phyloP scores from a whole-genome alignment of 2,113 vertebrate species.

The Empidonax alnorum region DNA sequence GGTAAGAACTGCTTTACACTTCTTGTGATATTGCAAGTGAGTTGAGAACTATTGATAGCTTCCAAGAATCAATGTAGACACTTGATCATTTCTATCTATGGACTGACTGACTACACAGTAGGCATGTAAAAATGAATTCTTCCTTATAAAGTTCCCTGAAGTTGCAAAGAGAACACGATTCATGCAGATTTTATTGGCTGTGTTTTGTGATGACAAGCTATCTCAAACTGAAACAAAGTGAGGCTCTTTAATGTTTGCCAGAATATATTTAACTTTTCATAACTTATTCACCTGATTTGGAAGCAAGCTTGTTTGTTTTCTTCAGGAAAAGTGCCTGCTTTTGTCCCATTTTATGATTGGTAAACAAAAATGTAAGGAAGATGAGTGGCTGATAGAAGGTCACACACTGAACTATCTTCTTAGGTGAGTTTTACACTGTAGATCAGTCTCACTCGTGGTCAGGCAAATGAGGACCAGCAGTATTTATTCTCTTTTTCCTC shows the following conservation, averaged over 20 bases:
- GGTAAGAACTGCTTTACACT: not conserved
- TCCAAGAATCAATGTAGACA: not conserved
- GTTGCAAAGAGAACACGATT: not conserved
- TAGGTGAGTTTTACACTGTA: not conserved
- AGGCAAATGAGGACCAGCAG: not conserved
- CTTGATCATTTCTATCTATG: not conserved
- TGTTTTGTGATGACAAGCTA: not conserved
- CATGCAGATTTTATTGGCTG: not conserved
- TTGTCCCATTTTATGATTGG: not conserved
- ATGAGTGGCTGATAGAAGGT: not conserved
- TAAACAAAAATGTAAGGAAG: not conserved
- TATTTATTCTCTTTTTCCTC: not conserved
- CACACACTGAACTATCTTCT: not conserved
- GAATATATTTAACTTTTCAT: constrained; percentile 22
- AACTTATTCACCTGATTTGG: constrained; percentile 15
- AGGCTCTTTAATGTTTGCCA: not conserved
- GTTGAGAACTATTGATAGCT: not conserved
- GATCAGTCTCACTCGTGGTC: not conserved
- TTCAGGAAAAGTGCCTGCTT: not conserved
- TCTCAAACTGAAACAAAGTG: not conserved
- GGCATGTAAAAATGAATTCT: not conserved
- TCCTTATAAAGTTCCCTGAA: not conserved
- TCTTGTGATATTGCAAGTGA: not conserved
- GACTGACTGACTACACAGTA: not conserved
- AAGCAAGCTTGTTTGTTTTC: not conserved